phyloP scores from a whole-genome alignment of 2,888 invertebrate species.

The Gymnosoma rotundatum region DNA sequence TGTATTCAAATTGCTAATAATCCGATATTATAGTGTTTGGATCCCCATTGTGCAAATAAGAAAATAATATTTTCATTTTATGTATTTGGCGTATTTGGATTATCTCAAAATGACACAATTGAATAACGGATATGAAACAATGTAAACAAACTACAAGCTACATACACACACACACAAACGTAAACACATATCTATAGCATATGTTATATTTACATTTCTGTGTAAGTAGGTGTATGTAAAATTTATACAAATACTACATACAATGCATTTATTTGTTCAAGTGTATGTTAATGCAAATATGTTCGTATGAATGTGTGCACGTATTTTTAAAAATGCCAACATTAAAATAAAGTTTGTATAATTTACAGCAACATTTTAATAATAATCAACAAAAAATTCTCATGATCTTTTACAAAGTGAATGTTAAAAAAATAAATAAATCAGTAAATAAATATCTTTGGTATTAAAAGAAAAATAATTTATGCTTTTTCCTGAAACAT shows the following conservation, averaged over 20 bases:
- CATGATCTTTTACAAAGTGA: conserved; percentile 57
- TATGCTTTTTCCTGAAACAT: no score
- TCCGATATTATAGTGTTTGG: conserved; percentile 66
- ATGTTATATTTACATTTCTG: neutral
- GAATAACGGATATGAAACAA: conserved; percentile 59
- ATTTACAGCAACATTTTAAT: conserved; percentile 69
- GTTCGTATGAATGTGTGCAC: neutral
- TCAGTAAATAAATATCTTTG: no score
- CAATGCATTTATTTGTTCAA: conserved; percentile 11
- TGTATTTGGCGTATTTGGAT: conserved; percentile 66
- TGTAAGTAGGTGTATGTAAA: conserved; percentile 3
- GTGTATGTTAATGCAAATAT: neutral
- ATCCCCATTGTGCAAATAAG: conserved; percentile 57
- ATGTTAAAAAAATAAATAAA: neutral
- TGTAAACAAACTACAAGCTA: conserved; percentile 39
- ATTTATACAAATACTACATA: no score
- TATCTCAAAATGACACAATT: conserved; percentile 68
- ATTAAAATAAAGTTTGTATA: conserved; percentile 69
- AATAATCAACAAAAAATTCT: conserved; percentile 60
- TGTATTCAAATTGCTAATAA: conserved; percentile 71
- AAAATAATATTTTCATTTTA: conserved; percentile 65
- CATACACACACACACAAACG: neutral
- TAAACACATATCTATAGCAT: no score
- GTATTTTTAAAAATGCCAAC: conserved; percentile 64
- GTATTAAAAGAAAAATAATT: no score